Conservation (phyloP, 2,888 invertebrate species). For the Steinernema carpocapsae region DNA sequence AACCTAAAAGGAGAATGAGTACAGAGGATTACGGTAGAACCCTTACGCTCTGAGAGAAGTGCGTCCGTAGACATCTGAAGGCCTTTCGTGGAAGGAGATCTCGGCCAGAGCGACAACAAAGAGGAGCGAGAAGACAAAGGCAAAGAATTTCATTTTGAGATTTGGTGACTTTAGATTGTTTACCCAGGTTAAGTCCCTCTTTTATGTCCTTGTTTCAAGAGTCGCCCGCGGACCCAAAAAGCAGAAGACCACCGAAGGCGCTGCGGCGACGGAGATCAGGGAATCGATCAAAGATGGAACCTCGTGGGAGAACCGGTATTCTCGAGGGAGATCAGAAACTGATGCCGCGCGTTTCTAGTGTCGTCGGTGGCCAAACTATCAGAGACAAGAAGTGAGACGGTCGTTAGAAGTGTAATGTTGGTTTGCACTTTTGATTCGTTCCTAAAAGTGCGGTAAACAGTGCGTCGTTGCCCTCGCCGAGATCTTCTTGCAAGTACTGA, state of each 20-base stretch:
- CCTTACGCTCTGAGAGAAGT: constrained; percentile 12
- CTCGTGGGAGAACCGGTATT: background rate
- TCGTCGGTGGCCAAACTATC: background rate
- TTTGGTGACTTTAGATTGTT: background rate
- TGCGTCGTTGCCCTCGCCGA: no score
- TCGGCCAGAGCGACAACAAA: background rate
- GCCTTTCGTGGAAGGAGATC: background rate
- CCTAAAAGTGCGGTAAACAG: no score
- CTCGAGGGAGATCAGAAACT: no score
- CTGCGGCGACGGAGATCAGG: background rate
- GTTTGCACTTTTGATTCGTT: constrained; percentile 5
- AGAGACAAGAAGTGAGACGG: background rate
- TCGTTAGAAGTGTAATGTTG: background rate
- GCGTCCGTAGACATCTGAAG: background rate
- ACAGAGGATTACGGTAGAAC: background rate
- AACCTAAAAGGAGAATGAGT: background rate
- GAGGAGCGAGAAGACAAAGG: constrained; percentile 1
- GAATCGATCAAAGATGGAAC: constrained; percentile 11
- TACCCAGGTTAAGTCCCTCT: background rate
- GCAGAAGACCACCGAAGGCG: background rate
- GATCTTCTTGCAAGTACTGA: no score
- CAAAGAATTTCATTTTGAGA: background rate
- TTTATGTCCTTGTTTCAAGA: background rate
- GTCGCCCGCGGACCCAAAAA: background rate
- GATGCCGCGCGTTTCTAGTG: constrained; percentile 10